Evolutionary conservation across 2,888 invertebrate genomes (phyloP), one percentile per base, ranked within the genome.

Genomic region (Lithosia quadra): DNA sequence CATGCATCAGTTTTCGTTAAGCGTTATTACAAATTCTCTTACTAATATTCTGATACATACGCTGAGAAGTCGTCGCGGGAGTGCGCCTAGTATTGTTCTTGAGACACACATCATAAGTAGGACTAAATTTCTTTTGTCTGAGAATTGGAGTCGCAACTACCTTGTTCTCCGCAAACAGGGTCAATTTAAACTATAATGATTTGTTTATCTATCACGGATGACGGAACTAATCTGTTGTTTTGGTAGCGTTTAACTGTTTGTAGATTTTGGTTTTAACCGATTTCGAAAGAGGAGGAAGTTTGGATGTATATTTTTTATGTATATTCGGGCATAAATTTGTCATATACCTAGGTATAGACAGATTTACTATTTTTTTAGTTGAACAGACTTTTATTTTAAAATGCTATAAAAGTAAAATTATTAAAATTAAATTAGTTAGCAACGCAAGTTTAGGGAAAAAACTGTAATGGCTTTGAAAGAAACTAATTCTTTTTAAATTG

Each of bases 51-150:
- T 65, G 67, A 68, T 65, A 43, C 72, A 63, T 63, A 58, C 28
- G n/a, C 24, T 71, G 69, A 67, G 77, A 78, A 73, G 73, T 55
- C 36, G 67, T 66, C 68, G 69, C 69, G 67, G 68, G 82, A 86
- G 82, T 68, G 63, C 70, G 74, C 72, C 71, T 68, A 70, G 87
- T 90, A 92, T 92, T 92, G 92, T 92, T 86, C 21, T 55, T 63
- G 80, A 83, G 80, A 77, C 85, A 84, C 77, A 80, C 80, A 85
- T 87, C 80, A 79, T 81, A 91, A 89, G 87, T 90, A 73, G 90
- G 84, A 80, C 89, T 89, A 78, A n/a, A 85, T 91, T 92, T 92
- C 90, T 92, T 91, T 89, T 79, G 82, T 91, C 85, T 92, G 93
- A 90, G 92, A 93, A 93, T 89, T 88, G 33, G 83, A 91, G 77